These are phyloP conservation scores for Taenaris catops DNA, from an alignment of 2,888 invertebrate genomes.

Conservation along the genomic window DNA sequence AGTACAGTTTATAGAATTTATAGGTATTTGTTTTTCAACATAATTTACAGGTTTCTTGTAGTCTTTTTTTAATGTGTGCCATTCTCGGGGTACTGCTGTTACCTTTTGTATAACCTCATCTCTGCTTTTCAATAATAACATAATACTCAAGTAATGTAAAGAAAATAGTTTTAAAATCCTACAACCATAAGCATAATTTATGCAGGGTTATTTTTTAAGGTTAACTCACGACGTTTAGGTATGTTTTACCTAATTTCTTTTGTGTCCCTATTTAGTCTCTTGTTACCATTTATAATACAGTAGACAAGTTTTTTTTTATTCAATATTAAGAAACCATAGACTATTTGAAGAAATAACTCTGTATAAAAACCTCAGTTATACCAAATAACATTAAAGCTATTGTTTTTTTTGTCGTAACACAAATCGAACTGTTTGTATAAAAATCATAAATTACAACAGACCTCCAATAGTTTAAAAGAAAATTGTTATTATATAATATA, in stretches of 20 bases:
- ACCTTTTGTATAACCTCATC: conserved; percentile 68
- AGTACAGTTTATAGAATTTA: conserved; percentile 68
- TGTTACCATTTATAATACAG: conserved; percentile 13
- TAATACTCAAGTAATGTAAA: conserved; percentile 68
- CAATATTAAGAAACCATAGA: too few species aligned
- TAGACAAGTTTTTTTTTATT: too few species aligned
- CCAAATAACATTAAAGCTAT: conserved; percentile 51
- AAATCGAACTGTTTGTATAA: conserved; percentile 11
- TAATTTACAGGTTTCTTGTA: conserved; percentile 56
- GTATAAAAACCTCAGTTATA: conserved; percentile 72
- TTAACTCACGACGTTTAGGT: conserved; percentile 33
- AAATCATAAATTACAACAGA: too few species aligned
- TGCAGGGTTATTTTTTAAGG: conserved; percentile 74
- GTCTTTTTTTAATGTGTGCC: conserved; percentile 65
- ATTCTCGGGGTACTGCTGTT: conserved; percentile 65
- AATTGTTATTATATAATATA: too few species aligned
- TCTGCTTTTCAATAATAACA: conserved; percentile 66
- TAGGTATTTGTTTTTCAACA: conserved; percentile 50
- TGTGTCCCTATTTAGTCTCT: conserved; percentile 14
- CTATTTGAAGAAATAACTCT: conserved; percentile 71
- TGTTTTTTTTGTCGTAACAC: conserved; percentile 13
- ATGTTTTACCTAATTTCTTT: conserved; percentile 6
- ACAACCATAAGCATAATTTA: conserved; percentile 76
- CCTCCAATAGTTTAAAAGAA: too few species aligned
- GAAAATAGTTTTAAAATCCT: conserved; percentile 59